These are phyloP conservation scores for Drosophila nannoptera DNA, from an alignment of 1,140 invertebrate genomes.

Conservation along the genomic window DNA sequence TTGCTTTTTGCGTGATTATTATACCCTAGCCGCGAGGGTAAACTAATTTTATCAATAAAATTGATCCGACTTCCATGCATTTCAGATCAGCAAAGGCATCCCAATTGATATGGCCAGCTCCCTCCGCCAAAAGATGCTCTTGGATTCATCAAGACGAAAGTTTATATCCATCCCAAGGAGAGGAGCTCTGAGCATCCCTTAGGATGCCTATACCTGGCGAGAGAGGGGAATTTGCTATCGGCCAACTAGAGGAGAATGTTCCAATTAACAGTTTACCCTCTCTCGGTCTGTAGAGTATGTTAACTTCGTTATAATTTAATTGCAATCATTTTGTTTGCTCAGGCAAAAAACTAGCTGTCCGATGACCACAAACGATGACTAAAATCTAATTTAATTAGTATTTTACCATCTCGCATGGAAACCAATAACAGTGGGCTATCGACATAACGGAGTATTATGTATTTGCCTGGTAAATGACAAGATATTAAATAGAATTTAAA, in stretches of 20 bases:
- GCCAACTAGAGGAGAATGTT: no score
- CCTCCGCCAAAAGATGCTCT: background rate
- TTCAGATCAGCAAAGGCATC: background rate
- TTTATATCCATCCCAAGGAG: no score
- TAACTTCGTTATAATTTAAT: conserved; percentile 3
- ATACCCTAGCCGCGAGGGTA: background rate
- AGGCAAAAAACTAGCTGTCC: conserved; percentile 31
- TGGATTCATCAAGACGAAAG: no score
- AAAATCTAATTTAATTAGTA: conserved; percentile 52
- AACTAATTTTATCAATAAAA: background rate
- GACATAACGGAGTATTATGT: background rate
- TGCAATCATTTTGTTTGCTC: conserved; percentile 15
- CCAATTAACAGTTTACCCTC: no score
- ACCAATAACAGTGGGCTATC: background rate
- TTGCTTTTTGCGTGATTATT: conserved; percentile 67
- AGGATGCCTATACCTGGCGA: no score
- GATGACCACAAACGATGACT: conserved; percentile 47
- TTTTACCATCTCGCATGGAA: conserved; percentile 3
- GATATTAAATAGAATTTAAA: background rate
- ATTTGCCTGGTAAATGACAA: no score
- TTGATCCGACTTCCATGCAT: background rate
- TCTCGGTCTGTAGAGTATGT: no score
- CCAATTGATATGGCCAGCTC: background rate
- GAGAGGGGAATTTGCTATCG: no score
- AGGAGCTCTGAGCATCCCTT: no score